Percentiles rank a stretch among this genome's conserved stretches.
Evolutionary conservation across 2,888 invertebrate genomes (phyloP).

Genomic region (Meiosimyza decipiens): DNA sequence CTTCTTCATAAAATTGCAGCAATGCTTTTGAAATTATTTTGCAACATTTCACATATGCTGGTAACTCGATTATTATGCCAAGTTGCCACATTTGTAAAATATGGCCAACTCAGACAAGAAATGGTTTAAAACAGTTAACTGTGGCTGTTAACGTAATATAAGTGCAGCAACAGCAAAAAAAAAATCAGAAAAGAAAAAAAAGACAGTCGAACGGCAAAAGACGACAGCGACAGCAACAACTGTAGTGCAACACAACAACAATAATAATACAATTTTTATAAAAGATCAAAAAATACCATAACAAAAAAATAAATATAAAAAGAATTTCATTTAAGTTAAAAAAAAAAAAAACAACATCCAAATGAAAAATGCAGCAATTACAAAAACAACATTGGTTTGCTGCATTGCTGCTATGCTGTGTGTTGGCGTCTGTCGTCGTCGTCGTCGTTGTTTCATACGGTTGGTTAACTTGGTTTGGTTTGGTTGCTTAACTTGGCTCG

Average conservation of each 20-base stretch:
- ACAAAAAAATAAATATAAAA: background rate
- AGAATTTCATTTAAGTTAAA: background rate
- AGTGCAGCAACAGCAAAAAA: slow-evolving; percentile 1
- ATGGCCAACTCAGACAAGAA: too few species aligned
- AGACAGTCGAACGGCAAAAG: background rate
- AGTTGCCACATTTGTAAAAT: too few species aligned
- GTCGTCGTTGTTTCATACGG: slow-evolving; percentile 3
- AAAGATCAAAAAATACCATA: background rate
- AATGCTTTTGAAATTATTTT: too few species aligned
- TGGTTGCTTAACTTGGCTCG: background rate
- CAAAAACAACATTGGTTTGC: background rate
- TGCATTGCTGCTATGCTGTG: slow-evolving; percentile 13
- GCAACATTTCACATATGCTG: too few species aligned
- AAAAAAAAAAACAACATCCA: background rate
- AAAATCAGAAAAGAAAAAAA: background rate
- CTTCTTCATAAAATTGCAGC: too few species aligned
- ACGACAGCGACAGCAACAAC: slow-evolving; percentile 3
- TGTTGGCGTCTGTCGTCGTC: slow-evolving; percentile 12
- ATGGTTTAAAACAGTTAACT: too few species aligned
- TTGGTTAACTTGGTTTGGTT: slow-evolving; percentile 17
- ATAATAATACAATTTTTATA: background rate
- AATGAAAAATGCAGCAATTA: background rate
- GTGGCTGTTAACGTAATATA: background rate
- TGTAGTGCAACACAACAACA: background rate
- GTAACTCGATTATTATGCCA: too few species aligned